Percentiles rank a stretch among this genome's conserved stretches.
These are phyloP conservation scores for Phoebastria nigripes DNA, from an alignment of 2,797 vertebrate genomes.

Conservation along the genomic window DNA sequence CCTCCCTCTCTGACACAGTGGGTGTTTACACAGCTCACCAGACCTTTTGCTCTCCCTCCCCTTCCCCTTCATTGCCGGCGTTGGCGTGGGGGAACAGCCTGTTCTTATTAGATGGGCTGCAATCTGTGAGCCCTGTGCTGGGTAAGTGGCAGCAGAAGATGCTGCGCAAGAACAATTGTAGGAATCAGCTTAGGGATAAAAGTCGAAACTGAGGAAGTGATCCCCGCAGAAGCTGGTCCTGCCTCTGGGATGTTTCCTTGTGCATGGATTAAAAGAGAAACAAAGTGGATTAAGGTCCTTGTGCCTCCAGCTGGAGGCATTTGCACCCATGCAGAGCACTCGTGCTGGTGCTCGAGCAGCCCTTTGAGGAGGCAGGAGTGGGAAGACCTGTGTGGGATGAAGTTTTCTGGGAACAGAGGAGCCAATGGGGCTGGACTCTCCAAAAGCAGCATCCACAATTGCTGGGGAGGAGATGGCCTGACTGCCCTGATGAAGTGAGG, in stretches of 20 bases:
- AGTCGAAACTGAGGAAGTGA: not conserved
- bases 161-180: not conserved
- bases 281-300: not conserved
- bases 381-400: not conserved
- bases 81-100: rapidly evolving
- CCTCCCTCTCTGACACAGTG: not conserved
- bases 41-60: not conserved
- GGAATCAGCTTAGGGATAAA: not conserved
- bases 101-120: not conserved
- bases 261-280: not conserved
- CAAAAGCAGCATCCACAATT: not conserved
- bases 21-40: not conserved
- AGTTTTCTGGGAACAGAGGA: not conserved
- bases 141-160: not conserved
- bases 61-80: rapidly evolving
- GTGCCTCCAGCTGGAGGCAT: not conserved
- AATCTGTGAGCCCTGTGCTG: not conserved
- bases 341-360: not conserved
- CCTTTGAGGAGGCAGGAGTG: not conserved
- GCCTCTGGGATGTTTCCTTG: not conserved
- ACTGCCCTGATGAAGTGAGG: not conserved
- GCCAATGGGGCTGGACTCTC: not conserved
- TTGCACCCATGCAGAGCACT: rapidly evolving
- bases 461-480: not conserved
- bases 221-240: not conserved